These are phyloP conservation scores for Petrocephalus microphthalmus DNA, from an alignment of 2,113 vertebrate genomes.

Conservation along the genomic window DNA sequence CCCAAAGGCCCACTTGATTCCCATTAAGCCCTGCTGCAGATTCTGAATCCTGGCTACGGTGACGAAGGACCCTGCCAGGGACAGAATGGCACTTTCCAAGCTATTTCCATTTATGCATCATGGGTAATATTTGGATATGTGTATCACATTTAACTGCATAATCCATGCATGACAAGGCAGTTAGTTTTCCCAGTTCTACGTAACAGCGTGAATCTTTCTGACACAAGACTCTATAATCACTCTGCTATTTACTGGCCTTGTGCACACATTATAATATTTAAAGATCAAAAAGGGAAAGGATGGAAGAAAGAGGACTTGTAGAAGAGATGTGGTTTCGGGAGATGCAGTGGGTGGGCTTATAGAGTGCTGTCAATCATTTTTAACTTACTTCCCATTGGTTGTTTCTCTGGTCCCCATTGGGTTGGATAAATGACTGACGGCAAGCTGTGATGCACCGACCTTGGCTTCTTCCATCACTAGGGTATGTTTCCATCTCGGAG, in stretches of 20 bases:
- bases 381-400: not conserved
- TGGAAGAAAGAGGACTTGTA: not conserved
- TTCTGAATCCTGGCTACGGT: not conserved
- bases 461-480: not conserved
- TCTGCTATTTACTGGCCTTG: not conserved
- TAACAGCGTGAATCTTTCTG: not conserved
- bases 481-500: not conserved
- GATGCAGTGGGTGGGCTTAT: not conserved
- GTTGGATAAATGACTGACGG: not conserved
- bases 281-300: not conserved
- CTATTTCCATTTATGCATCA: not conserved
- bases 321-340: not conserved
- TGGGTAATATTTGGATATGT: not conserved
- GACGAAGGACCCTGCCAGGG: not conserved
- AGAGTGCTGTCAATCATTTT: not conserved
- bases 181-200: not conserved
- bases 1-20: not conserved
- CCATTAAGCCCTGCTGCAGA: not conserved
- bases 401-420: not conserved
- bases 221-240: not conserved
- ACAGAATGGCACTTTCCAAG: not conserved
- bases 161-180: not conserved
- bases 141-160: not conserved
- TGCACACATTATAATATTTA: not conserved
- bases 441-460: not conserved